phyloP scores from a whole-genome alignment of 2,113 vertebrate species.

The Caranx melampygus region DNA sequence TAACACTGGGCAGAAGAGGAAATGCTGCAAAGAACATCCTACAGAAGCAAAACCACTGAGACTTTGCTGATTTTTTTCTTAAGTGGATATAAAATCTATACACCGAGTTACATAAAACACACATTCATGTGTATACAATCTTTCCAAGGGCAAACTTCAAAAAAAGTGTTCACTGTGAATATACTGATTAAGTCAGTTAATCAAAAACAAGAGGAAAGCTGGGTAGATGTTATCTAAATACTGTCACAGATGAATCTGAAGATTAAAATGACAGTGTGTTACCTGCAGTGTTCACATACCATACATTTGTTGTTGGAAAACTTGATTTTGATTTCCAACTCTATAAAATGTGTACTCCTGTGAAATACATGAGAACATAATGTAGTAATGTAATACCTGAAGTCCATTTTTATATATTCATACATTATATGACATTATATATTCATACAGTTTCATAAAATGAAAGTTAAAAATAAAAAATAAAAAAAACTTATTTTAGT shows the following conservation, averaged over 20 bases:
- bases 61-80: not conserved
- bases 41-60: not conserved
- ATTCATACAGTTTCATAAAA: no score
- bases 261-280: not conserved
- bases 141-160: not conserved
- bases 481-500: no score
- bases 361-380: not conserved
- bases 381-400: no score
- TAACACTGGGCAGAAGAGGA: conserved; percentile 34
- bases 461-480: no score
- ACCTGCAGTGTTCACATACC: not conserved
- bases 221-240: not conserved
- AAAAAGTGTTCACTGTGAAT: not conserved
- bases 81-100: not conserved
- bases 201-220: not conserved
- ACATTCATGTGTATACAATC: not conserved
- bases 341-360: no score
- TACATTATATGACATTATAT: no score
- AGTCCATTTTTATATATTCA: no score
- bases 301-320: no score
- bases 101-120: not conserved
- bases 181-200: not conserved
- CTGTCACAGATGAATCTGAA: not conserved
- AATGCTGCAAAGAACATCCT: conserved; percentile 1
- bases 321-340: no score